Evolutionary conservation across 1,140 invertebrate genomes (phyloP).

Genomic region (Lepidurus arcticus): DNA sequence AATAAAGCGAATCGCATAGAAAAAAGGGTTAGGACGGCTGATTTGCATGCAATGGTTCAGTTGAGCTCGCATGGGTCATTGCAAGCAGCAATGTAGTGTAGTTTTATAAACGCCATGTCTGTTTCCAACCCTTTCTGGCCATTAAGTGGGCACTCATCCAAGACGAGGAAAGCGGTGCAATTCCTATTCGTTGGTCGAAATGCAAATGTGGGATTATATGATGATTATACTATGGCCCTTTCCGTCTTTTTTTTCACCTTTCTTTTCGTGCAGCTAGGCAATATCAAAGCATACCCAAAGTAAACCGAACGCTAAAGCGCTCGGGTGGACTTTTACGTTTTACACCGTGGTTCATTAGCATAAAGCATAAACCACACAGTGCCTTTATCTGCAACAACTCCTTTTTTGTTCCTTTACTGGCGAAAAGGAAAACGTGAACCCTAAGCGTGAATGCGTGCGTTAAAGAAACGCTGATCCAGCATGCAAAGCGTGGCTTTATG

Average conservation of each 20-base stretch:
- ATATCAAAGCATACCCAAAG: not conserved
- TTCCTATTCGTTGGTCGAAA: not conserved
- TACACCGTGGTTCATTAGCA: constrained; percentile 12
- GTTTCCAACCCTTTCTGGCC: not conserved
- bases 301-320: not conserved
- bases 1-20: not conserved
- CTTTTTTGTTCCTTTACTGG: not conserved
- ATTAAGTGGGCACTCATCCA: constrained; percentile 18
- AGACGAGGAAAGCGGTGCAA: not conserved
- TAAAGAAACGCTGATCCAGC: not conserved
- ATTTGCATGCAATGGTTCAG: constrained; percentile 1
- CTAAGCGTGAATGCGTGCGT: not conserved
- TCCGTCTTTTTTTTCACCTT: not conserved
- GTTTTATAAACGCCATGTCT: too few relatives aligned
- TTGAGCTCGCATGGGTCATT: not conserved
- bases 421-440: not conserved
- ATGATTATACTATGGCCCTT: not conserved
- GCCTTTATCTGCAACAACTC: not conserved
- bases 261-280: not conserved
- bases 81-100: not conserved
- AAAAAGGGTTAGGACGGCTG: not conserved
- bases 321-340: not conserved
- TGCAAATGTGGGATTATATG: constrained; percentile 11
- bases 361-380: constrained; percentile 19
- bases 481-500: not conserved